These are phyloP conservation scores for Anthopleura sola DNA, from an alignment of 64 coral and sea anemone genomes.

Conservation along the genomic window DNA sequence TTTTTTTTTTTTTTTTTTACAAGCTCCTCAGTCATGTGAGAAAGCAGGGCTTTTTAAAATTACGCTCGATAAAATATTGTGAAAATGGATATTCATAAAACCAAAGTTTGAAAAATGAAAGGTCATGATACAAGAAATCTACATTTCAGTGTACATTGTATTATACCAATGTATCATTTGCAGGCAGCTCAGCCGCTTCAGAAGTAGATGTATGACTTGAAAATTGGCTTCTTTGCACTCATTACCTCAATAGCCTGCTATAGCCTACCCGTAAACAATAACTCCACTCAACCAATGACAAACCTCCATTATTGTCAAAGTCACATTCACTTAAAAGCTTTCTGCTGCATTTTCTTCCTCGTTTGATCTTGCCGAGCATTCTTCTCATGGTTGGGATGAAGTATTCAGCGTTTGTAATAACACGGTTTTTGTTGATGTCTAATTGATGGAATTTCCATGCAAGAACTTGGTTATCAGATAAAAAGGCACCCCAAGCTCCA, in stretches of 20 bases:
- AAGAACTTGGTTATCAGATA: conserved; percentile 70
- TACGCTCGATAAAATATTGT: too few species aligned
- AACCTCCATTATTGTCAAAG: conserved; percentile 62
- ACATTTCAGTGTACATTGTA: too few species aligned
- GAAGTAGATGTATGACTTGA: not conserved
- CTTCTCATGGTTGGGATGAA: conserved; percentile 77
- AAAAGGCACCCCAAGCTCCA: conserved; percentile 38
- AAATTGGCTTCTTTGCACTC: not conserved
- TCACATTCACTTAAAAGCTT: conserved; percentile 85
- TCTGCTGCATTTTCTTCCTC: conserved; percentile 90
- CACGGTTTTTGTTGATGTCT: conserved; percentile 72
- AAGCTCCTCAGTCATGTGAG: too few species aligned
- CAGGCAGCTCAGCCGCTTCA: not conserved
- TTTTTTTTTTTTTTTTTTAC: too few species aligned
- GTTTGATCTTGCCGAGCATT: conserved; percentile 62
- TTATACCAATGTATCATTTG: too few species aligned
- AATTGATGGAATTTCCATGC: conserved; percentile 88
- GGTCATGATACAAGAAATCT: too few species aligned
- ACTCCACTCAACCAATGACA: conserved; percentile 74
- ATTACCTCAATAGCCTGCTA: not conserved
- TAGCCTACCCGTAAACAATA: conserved; percentile 35
- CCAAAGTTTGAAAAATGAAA: too few species aligned
- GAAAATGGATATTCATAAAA: too few species aligned
- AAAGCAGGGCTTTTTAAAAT: too few species aligned
- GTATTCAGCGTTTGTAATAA: conserved; percentile 56